A percentile compares a stretch with the other conserved stretches of the same genome.
Conservation (phyloP, 2,888 invertebrate genomes). For the Nomada lathburiana region DNA sequence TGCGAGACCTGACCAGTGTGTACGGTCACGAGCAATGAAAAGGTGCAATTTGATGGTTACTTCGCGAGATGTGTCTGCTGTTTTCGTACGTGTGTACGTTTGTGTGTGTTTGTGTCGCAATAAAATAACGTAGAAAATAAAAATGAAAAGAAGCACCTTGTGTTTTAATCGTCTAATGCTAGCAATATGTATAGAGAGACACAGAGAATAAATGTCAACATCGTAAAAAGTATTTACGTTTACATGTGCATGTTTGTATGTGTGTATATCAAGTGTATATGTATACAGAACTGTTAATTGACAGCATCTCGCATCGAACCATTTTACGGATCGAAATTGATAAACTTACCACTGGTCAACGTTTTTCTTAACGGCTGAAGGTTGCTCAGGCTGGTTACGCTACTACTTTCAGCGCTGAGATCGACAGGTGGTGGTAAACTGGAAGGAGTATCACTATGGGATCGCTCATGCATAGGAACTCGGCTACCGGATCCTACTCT, state of each 20-base stretch:
- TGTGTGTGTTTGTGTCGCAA: slow-evolving; percentile 10
- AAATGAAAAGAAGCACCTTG: slow-evolving; percentile 42
- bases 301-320: slow-evolving; percentile 71
- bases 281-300: slow-evolving; percentile 10
- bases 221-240: slow-evolving; percentile 24
- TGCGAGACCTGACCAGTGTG: slow-evolving; percentile 75
- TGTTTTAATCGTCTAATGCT: slow-evolving; percentile 32
- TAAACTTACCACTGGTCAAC: slow-evolving; percentile 88
- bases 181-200: slow-evolving; percentile 35
- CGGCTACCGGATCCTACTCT: slow-evolving; percentile 86
- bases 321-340: slow-evolving; percentile 41
- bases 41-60: slow-evolving; percentile 68
- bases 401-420: slow-evolving; percentile 97
- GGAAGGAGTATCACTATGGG: slow-evolving; percentile 95
- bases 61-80: slow-evolving; percentile 68
- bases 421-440: slow-evolving; percentile 92
- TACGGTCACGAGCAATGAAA: slow-evolving; percentile 72
- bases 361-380: slow-evolving; percentile 93
- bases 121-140: slow-evolving; percentile 21
- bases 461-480: slow-evolving; percentile 92
- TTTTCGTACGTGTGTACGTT: slow-evolving; percentile 8
- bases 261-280: background rate
- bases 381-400: slow-evolving; percentile 96
- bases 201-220: slow-evolving; percentile 28
- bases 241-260: background rate